Conservation (phyloP, 2,888 invertebrate genomes). For the Cephus spinipes region DNA sequence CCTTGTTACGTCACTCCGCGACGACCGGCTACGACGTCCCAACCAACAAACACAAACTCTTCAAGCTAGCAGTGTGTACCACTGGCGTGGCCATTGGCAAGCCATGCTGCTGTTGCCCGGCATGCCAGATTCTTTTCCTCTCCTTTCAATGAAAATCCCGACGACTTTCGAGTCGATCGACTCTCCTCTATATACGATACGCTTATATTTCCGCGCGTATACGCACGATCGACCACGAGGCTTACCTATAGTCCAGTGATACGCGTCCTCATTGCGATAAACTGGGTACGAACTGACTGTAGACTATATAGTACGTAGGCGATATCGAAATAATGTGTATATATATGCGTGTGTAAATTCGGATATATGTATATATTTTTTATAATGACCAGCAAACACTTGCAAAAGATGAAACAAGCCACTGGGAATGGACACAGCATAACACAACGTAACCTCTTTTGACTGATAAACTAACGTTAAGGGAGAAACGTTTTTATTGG, state of each 20-base stretch:
- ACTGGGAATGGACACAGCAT: background rate
- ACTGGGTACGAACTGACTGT: background rate
- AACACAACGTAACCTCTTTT: background rate
- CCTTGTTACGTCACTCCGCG: constrained; percentile 19
- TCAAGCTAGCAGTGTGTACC: background rate
- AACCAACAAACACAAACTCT: constrained; percentile 4
- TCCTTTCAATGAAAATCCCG: background rate
- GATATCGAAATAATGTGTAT: background rate
- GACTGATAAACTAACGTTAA: background rate
- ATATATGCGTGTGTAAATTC: too few species aligned
- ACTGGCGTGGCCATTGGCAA: background rate
- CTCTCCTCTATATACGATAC: background rate
- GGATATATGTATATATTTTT: background rate
- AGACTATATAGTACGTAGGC: background rate
- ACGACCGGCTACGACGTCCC: background rate
- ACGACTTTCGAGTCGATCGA: background rate
- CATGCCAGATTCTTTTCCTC: background rate
- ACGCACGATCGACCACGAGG: background rate
- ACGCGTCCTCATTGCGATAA: background rate
- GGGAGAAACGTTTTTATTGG: background rate
- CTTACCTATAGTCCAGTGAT: background rate
- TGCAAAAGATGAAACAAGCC: background rate
- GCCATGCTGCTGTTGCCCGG: too few species aligned
- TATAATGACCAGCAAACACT: background rate
- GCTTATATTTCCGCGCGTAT: background rate